Base-by-base conservation (phyloP, 2,797 vertebrate genomes). In the Neoniphon sammara region DNA sequence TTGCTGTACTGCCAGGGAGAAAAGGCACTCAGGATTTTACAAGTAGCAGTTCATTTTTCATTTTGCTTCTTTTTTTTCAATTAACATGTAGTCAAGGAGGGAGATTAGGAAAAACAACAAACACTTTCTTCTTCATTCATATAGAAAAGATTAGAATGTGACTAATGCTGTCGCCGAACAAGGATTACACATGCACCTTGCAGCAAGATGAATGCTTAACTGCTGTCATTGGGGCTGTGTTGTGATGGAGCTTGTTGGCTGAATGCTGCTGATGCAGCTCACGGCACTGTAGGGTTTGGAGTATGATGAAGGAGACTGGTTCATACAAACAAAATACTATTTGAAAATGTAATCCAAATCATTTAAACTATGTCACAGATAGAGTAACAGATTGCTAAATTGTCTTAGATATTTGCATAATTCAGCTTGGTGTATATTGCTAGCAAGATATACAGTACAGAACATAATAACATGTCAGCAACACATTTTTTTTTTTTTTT, bases 141-240 rank as follows among this genome's bases (percentile, higher is more conserved):
- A 72, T 20, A 73, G 69, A 30, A 74, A 59, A 85, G 78, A 85
- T 85, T 86, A 85, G 65, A 75, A 81, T 73, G 77, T 73, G 78
- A 78, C 67, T 80, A 88, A 85, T 82, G 77, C 74, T 21, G 73
- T 71, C 7, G 10, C 69, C 3, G 73, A 82, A 77, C 61, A 62
- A 76, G 84, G 88, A 90, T 89, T 88, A 87, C 82, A 84, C 36
- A 78, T 68, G 56, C 72, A 77, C 82, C 85, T 88, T 77, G 65
- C 75, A 83, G 91, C 84, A 56, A 82, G 62, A 85, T 77, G 69
- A 78, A 62, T 2, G 5, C 73, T 70, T 75, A 79, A 78, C 67
- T 65, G 80, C 72, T 82, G 73, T 87, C 77, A 84, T 75, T 23
- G 17, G 65, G 61, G 47, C 60, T 63, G 56, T 54, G 65, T 46